These are phyloP conservation scores for Lochmaea capreae DNA, from an alignment of 2,888 invertebrate species.

Conservation along the genomic window DNA sequence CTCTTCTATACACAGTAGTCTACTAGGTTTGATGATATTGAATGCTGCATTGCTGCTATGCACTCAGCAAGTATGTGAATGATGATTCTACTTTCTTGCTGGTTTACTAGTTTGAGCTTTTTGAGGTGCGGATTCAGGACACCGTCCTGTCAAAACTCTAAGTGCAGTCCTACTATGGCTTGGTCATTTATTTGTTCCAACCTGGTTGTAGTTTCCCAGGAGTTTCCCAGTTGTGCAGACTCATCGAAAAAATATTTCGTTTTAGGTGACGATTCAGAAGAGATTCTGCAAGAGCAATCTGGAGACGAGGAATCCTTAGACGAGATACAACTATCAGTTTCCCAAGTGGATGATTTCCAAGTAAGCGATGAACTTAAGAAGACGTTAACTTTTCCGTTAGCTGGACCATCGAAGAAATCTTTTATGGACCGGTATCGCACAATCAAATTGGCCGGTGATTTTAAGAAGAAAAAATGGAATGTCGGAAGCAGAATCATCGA, in stretches of 20 bases:
- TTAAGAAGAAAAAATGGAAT: slow-evolving; percentile 56
- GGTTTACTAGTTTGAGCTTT: no score
- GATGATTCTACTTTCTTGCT: no score
- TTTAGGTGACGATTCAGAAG: slow-evolving; percentile 36
- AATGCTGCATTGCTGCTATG: no score
- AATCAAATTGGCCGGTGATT: slow-evolving; percentile 44
- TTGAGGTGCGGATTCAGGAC: no score
- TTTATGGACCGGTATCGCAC: slow-evolving; percentile 49
- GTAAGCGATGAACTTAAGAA: slow-evolving; percentile 42
- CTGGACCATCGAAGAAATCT: slow-evolving; percentile 45
- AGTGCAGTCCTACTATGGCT: no score
- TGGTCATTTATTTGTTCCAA: no score
- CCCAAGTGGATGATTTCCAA: slow-evolving; percentile 22
- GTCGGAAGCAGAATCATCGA: slow-evolving; percentile 53
- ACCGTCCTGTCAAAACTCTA: no score
- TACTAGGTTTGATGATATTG: no score
- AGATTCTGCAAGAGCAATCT: slow-evolving; percentile 34
- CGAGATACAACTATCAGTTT: slow-evolving; percentile 42
- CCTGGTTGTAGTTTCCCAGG: not conserved
- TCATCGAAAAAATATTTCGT: not conserved
- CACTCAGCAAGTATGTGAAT: no score
- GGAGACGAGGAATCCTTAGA: slow-evolving; percentile 45
- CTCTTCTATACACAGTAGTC: no score
- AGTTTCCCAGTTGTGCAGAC: not conserved
- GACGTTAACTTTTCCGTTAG: slow-evolving; percentile 53